Evolutionary conservation across 2,888 invertebrate species (phyloP).

Genomic region (Parnassius smintheus): DNA sequence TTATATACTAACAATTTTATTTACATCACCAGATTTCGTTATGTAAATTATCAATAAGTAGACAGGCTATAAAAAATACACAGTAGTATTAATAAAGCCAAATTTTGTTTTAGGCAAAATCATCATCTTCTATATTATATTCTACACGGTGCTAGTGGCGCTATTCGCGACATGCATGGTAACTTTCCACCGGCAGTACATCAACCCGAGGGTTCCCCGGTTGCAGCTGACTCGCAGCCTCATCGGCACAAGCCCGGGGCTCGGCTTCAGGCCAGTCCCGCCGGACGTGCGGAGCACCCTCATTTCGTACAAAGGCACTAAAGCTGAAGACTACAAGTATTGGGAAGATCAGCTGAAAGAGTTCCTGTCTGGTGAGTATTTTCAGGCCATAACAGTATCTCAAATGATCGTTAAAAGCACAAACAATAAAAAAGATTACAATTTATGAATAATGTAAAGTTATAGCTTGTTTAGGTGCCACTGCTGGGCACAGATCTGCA

Average conservation of each 20-base stretch:
- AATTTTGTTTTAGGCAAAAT: constrained; percentile 88
- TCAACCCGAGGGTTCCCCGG: constrained; percentile 93
- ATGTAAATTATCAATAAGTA: too few species aligned
- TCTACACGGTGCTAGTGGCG: constrained; percentile 92
- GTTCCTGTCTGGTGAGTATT: constrained; percentile 87
- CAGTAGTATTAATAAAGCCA: too few species aligned
- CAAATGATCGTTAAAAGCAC: too few species aligned
- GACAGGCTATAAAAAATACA: too few species aligned
- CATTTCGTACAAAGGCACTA: constrained; percentile 95
- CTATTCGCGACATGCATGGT: constrained; percentile 95
- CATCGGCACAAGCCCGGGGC: constrained; percentile 96
- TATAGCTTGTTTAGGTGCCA: too few species aligned
- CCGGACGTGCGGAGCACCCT: constrained; percentile 95
- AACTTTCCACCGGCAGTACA: constrained; percentile 93
- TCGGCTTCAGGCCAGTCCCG: constrained; percentile 97
- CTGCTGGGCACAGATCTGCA: too few species aligned
- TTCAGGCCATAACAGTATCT: too few species aligned
- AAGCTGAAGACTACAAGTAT: constrained; percentile 86
- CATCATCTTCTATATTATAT: constrained; percentile 94
- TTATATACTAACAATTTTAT: too few species aligned
- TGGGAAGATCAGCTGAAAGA: constrained; percentile 90
- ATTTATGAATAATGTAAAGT: too few species aligned
- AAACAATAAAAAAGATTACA: too few species aligned
- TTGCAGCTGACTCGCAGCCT: constrained; percentile 91
- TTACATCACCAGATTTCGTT: too few species aligned